Percentiles rank a stretch among this genome's conserved stretches.
Conservation (phyloP, 2,113 vertebrate genomes). For the Clarias batrachus region DNA sequence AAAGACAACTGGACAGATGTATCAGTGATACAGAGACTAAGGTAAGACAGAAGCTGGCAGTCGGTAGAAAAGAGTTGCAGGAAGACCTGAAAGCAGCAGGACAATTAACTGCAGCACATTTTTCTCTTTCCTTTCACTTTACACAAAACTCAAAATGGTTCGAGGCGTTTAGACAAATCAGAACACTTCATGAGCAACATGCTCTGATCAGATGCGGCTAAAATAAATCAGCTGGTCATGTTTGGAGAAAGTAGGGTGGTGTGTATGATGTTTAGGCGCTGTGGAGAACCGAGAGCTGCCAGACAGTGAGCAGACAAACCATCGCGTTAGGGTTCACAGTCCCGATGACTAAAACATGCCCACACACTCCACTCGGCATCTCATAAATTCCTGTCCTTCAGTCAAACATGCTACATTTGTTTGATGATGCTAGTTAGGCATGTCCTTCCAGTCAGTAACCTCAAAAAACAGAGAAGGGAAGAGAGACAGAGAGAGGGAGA, state of each 20-base stretch:
- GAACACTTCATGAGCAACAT: neutral
- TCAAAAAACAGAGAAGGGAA: constrained; percentile 34
- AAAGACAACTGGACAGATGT: no score
- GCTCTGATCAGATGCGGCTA: neutral
- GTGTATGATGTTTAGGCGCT: constrained; percentile 18
- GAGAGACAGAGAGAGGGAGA: constrained; percentile 20
- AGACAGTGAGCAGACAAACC: constrained; percentile 37
- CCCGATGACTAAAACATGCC: constrained; percentile 48
- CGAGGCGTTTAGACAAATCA: no score
- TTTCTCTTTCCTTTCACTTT: neutral
- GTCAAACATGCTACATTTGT: constrained; percentile 60
- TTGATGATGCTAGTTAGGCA: constrained; percentile 56
- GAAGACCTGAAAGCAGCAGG: no score
- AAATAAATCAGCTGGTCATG: neutral
- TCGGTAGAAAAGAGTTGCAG: no score
- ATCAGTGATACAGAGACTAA: no score
- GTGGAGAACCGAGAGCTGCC: constrained; percentile 41
- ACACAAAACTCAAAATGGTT: neutral
- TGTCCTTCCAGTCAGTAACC: constrained; percentile 49
- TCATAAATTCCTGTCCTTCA: constrained; percentile 57
- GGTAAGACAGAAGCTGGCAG: no score
- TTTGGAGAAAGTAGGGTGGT: neutral
- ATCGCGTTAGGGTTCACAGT: constrained; percentile 29
- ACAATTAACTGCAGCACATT: neutral
- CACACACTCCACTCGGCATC: constrained; percentile 42